Percentiles rank a stretch among this genome's conserved stretches.
Evolutionary conservation across 2,888 invertebrate genomes (phyloP).

Genomic region (Antheraea assamensis): DNA sequence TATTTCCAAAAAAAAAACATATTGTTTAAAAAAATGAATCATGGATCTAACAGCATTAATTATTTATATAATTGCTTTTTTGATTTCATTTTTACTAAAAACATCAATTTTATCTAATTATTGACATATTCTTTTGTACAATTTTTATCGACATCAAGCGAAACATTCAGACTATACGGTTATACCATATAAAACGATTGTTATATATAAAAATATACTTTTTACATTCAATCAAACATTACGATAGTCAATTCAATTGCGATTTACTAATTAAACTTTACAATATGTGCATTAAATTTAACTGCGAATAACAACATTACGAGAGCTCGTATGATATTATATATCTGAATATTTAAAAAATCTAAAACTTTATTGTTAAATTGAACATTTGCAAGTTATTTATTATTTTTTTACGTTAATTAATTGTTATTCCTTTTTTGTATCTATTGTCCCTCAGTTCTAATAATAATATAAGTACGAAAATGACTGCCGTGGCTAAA

Average conservation of each 20-base stretch:
- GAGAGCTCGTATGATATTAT: not conserved
- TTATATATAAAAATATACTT: constrained; percentile 1
- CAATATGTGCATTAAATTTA: not conserved
- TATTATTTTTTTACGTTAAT: not conserved
- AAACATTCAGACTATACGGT: not conserved
- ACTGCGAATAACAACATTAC: not conserved
- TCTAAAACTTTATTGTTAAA: no score
- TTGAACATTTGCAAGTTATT: not conserved
- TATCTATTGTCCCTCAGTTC: no score
- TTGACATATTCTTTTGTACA: not conserved
- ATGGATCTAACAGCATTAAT: no score
- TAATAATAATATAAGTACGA: no score
- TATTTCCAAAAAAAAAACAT: not conserved
- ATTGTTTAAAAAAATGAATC: not conserved
- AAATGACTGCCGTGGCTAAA: no score
- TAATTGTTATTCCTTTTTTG: no score
- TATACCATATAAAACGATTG: not conserved
- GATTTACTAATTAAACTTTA: not conserved
- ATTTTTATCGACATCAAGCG: not conserved
- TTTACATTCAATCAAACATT: not conserved
- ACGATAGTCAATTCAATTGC: not conserved
- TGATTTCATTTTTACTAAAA: not conserved
- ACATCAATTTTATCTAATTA: not conserved
- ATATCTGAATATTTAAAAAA: not conserved
- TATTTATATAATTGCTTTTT: no score